phyloP scores from a whole-genome alignment of 2,797 vertebrate genomes.

The Brotula barbata region DNA sequence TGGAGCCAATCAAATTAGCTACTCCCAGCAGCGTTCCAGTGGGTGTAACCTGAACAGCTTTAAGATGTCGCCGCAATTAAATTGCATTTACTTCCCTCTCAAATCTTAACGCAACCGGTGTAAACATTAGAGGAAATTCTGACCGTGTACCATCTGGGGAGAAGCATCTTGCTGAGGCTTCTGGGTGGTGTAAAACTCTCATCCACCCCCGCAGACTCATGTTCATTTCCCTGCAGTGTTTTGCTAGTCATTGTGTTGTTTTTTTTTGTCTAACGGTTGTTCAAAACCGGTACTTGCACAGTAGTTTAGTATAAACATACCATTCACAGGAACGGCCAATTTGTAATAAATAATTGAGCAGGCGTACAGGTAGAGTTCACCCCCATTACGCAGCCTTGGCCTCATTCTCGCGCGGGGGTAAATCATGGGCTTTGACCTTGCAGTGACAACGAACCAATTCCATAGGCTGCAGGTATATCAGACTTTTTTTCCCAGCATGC shows the following conservation, averaged over 20 bases:
- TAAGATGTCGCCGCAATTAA: background rate
- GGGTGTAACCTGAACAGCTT: background rate
- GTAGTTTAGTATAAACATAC: too few relatives aligned
- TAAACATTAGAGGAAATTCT: background rate
- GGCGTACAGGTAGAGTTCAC: slow-evolving; percentile 30
- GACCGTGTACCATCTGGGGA: background rate
- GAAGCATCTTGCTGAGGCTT: too few relatives aligned
- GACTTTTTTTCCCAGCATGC: slow-evolving; percentile 34
- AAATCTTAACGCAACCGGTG: background rate
- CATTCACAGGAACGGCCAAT: too few relatives aligned
- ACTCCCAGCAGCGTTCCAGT: too few relatives aligned
- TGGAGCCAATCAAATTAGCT: too few relatives aligned
- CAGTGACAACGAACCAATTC: slow-evolving; percentile 37
- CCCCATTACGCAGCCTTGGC: slow-evolving; percentile 49
- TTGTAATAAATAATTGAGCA: slow-evolving; percentile 7
- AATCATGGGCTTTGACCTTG: slow-evolving; percentile 64
- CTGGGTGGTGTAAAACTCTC: too few relatives aligned
- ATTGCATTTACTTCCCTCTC: background rate
- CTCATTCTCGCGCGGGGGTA: slow-evolving; percentile 48
- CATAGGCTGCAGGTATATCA: slow-evolving; percentile 44
- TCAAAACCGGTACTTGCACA: too few relatives aligned
- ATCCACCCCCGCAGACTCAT: background rate
- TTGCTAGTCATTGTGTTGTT: background rate
- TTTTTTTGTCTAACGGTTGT: too few relatives aligned
- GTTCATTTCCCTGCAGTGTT: background rate